A percentile compares a stretch with the other conserved stretches of the same genome.
These are phyloP conservation scores for Coptotermes formosanus DNA, from an alignment of 1,140 invertebrate species.

Conservation along the genomic window DNA sequence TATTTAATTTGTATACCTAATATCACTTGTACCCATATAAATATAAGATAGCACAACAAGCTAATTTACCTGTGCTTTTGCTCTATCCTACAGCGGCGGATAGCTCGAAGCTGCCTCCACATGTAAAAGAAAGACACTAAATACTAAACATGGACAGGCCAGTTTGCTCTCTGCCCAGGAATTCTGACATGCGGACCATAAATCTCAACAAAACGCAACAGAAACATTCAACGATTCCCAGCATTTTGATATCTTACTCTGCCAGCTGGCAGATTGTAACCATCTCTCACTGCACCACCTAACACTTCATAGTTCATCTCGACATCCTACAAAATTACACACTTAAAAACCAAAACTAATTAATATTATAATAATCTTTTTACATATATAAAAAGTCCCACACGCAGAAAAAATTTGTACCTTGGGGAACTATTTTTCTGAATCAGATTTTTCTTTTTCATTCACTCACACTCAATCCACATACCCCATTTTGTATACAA, in stretches of 20 bases:
- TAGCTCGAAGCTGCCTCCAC: background rate
- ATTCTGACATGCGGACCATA: background rate
- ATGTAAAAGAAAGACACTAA: constrained; percentile 9
- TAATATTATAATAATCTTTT: constrained; percentile 16
- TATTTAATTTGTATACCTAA: constrained; percentile 15
- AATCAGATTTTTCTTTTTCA: background rate
- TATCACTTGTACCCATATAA: constrained; percentile 31
- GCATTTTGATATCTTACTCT: background rate
- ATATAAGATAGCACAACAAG: constrained; percentile 30
- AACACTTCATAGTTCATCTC: background rate
- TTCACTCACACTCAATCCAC: background rate
- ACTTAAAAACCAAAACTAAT: constrained; percentile 27
- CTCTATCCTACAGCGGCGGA: constrained; percentile 1
- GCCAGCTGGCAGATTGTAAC: background rate
- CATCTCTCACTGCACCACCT: background rate
- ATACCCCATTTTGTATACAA: constrained; percentile 16
- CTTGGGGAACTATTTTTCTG: constrained; percentile 28
- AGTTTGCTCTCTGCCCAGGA: background rate
- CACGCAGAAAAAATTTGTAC: constrained; percentile 31
- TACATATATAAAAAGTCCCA: constrained; percentile 27
- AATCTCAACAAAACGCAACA: constrained; percentile 26
- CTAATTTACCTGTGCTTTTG: background rate
- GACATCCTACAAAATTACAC: background rate
- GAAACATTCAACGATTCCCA: constrained; percentile 22
- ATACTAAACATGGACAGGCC: constrained; percentile 15